Evolutionary conservation across 2,113 vertebrate genomes (phyloP), one percentile per base, ranked within the genome.

Genomic region (Turdus rufiventris): DNA sequence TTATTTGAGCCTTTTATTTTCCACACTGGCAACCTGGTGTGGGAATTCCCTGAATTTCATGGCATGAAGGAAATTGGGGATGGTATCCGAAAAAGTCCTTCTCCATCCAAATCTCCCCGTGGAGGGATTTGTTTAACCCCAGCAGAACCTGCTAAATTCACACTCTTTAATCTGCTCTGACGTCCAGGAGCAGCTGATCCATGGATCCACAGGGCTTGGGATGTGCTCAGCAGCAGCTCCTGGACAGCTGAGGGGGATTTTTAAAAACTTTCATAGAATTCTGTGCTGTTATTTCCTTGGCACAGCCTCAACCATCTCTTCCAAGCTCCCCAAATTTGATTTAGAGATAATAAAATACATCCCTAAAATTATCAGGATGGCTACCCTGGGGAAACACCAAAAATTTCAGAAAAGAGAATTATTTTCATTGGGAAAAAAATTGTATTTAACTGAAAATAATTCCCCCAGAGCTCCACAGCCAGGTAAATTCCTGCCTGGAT

Each of bases 391-490:
- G 20, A 75, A 50, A 42, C 1, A 19, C 8, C 40, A 6, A 20
- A 9, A 38, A 17, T 19, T 10, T 23, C 43, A 65, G 26, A 10
- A 58, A 65, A 28, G 0, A 1, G 17, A 23, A 36, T 57, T 48
- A 12, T 36, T 80, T 58, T 12, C 12, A 3, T 2, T 23, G 4
- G 3, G 8, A 5, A 5, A n/a, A 38, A 23, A 38, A 8, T 0
- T 0, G 7, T 8, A 2, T 61, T 72, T 73, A 45, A 5, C 28
- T 14, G 9, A 12, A 34, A 72, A 79, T 2, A 56, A n/a, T 75
- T 38, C 47, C n/a, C 31, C 28, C 0, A 0, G 40, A 5, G 4
- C 4, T 9, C 24, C n/a, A 11, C 0, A 4, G 12, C 1, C 23
- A 50, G 70, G 33, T 60, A 1, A 85, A 33, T n/a, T 48, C 48